Evolutionary conservation across 2,888 invertebrate genomes (phyloP).

Genomic region (Metacarcinus magister): DNA sequence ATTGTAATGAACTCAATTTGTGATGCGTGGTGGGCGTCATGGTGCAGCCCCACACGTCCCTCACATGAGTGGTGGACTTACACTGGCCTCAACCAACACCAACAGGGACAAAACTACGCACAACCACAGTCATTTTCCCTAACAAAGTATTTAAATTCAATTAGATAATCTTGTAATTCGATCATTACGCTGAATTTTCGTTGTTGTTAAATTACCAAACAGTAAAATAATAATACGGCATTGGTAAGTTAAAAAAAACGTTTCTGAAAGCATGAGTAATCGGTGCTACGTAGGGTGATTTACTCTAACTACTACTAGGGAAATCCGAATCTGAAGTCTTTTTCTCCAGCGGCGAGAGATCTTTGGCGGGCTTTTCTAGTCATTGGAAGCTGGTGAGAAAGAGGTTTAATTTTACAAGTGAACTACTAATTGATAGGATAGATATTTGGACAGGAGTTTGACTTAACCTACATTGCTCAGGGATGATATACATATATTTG

Average conservation of each 20-base stretch:
- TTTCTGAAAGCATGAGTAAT: not conserved
- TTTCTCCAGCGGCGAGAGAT: not conserved
- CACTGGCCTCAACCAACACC: not conserved
- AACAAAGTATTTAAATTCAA: not conserved
- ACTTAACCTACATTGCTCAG: too few relatives aligned
- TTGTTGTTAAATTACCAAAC: too few relatives aligned
- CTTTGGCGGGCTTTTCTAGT: not conserved
- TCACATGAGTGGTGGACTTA: not conserved
- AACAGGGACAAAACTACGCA: not conserved
- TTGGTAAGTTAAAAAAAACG: not conserved
- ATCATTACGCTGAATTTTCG: too few relatives aligned
- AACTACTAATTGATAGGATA: too few relatives aligned
- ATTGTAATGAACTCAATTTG: constrained; percentile 65
- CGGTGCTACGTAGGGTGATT: not conserved
- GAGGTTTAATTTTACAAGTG: too few relatives aligned
- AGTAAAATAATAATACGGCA: not conserved
- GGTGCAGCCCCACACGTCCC: constrained; percentile 16
- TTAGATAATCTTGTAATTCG: too few relatives aligned
- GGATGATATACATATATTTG: too few relatives aligned
- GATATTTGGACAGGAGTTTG: too few relatives aligned
- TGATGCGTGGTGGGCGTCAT: constrained; percentile 55
- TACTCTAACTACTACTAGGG: not conserved
- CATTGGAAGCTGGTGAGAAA: not conserved
- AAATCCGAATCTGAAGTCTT: not conserved
- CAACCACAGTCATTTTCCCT: not conserved